Evolutionary conservation across 35 echinoderm and acorn worm species (phyloP), one percentile per base, ranked within the genome.

Genomic region (Ptychodera flava): DNA sequence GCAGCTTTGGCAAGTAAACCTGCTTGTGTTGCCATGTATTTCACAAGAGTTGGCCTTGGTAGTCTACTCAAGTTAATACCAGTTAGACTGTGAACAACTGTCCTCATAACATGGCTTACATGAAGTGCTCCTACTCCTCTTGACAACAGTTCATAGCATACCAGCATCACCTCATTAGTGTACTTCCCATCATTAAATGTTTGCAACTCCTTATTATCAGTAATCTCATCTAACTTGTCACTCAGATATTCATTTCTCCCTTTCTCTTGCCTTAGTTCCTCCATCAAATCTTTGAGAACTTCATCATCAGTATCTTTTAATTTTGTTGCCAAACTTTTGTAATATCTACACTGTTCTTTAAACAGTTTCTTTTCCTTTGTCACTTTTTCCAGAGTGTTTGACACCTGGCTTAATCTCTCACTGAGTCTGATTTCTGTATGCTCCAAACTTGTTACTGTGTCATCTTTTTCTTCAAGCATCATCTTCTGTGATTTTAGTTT

Each of bases 11-110:
- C 85, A 1, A 87, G 64, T 1, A 87, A 31, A 77, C 85, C 85
- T n/a, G 85, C 38, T 29, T 91, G 85, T 14, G 90, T 91, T 28
- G 85, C 90, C 90, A 91, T 91, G 37, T 91, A 91, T 77, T 91
- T 91, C 1, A 91, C 78, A 16, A 91, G 83, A 16, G 79, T 82
- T 64, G 85, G 31, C 29, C 88, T 91, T 15, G 90, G 90, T 22
- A 91, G 35, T 31, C 90, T 76, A 30, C 38, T 64, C 27, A 91
- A 27, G 75, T 88, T 87, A 45, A 93, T 86, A 31, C 90, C 85
- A 33, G 1, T 86, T 29, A 85, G 80, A 29, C 81, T 78, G 33
- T 89, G 36, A 15, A 92, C n/a, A 6, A 92, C 91, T 30, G 87
- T 85, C 81, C 34, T 89, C 1, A 92, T 92, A 34, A 92, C 88